These are phyloP conservation scores for Bombus confusus DNA, from an alignment of 1,140 invertebrate genomes.

Conservation along the genomic window DNA sequence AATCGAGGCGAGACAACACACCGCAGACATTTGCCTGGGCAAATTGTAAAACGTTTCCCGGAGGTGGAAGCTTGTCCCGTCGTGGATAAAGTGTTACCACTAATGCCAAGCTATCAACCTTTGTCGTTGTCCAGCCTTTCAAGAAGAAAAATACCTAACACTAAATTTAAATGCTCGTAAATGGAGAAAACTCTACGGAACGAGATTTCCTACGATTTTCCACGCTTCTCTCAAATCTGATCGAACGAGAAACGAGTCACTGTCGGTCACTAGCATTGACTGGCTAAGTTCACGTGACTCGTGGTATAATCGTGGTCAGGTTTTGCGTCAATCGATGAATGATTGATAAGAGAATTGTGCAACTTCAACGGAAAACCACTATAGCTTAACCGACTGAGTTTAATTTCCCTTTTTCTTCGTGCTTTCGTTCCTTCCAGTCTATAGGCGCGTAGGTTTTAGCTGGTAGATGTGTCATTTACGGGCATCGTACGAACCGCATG, in stretches of 20 bases:
- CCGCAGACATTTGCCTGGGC: constrained; percentile 8
- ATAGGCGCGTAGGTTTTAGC: constrained; percentile 6
- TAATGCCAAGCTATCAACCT: background rate
- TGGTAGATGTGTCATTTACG: constrained; percentile 51
- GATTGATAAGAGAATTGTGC: constrained; percentile 42
- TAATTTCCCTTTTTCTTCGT: background rate
- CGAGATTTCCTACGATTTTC: background rate
- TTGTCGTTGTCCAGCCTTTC: background rate
- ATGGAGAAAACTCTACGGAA: background rate
- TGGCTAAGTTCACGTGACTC: constrained; percentile 35
- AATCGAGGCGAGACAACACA: constrained; percentile 16
- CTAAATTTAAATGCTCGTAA: background rate
- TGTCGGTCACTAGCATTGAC: constrained; percentile 43
- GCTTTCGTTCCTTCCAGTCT: background rate
- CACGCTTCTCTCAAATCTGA: background rate
- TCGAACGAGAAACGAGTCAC: background rate
- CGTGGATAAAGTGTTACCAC: constrained; percentile 16
- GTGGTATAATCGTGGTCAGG: background rate
- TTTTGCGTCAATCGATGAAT: constrained; percentile 42
- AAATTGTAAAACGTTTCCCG: constrained; percentile 22
- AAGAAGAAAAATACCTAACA: background rate
- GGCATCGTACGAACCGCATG: background rate
- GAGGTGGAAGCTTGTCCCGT: background rate
- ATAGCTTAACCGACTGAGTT: background rate
- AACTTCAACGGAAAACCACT: constrained; percentile 36